Base-by-base conservation (phyloP, 2,113 vertebrate genomes). In the Microtus pennsylvanicus region DNA sequence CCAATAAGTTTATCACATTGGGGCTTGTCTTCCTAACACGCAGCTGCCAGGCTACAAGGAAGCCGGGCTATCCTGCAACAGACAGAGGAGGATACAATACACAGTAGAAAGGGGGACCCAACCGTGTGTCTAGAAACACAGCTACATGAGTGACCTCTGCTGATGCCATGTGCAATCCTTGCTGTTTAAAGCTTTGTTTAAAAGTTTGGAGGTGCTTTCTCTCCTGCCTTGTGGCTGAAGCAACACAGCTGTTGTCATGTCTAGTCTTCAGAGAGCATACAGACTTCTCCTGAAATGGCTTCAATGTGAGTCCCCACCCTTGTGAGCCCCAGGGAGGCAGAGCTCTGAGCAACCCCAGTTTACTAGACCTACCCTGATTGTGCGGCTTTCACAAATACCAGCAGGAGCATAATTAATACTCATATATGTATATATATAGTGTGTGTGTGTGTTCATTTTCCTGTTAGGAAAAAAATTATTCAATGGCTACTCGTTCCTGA, bases 401-500 rank as follows among this genome's bases (percentile, higher is more conserved):
- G 35, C 22, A 38, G 7, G 11, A 82, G 26, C 5, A 6, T 70
- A 70, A 77, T 74, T 45, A 28, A 33, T 17, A 50, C 33, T n/a
- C 69, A 19, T 55, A 19, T 17, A 5, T 55, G 4, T 17, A 3
- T 55, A 19, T 17, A 5, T 55, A 55, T 42, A 42, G 42, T 45
- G 47, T 50, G 10, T 50, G 47, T 50, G 47, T 50, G 47, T 50
- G 1, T 45, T 45, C 45, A 47, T 42, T 85, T 50, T 55, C 86
- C 72, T 67, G 12, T 47, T 67, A 90, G 45, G 28, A 83, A 78
- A 91, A 70, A 77, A 89, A 82, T 65, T 74, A 78, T 38, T 95
- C 52, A 96, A 89, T 16, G 35, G 33, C 91, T 42, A 61, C 22
- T 61, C 21, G 83, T 70, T 95, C 65, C 67, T 80, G 76, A 93